Conservation (phyloP, 2,797 vertebrate species). For the Pipistrellus pipistrellus region DNA sequence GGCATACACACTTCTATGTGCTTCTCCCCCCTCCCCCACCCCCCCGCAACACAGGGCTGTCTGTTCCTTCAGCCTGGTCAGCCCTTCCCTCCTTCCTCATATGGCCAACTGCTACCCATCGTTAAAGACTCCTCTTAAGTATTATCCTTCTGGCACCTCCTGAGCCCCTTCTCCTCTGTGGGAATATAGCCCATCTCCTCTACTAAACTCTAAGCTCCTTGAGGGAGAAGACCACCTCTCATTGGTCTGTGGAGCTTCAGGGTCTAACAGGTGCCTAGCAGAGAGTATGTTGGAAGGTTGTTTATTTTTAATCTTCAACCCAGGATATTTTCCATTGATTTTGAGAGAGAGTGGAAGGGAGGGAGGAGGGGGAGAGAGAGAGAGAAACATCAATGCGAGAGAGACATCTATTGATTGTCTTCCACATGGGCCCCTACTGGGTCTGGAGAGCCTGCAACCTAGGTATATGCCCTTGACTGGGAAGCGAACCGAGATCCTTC, state of each 20-base stretch:
- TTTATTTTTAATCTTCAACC: no score
- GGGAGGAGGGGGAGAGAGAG: no score
- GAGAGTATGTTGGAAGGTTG: background rate
- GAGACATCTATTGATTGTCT: no score
- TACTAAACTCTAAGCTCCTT: background rate
- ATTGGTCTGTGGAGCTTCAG: background rate
- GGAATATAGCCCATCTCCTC: background rate
- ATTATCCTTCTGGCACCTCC: background rate
- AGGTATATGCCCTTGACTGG: no score
- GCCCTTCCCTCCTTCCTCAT: background rate
- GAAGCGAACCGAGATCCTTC: no score
- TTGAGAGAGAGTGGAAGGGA: no score
- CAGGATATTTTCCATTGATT: no score
- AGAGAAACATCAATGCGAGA: no score
- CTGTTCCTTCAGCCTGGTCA: background rate
- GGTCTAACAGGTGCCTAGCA: background rate
- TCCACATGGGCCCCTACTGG: no score
- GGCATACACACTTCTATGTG: background rate
- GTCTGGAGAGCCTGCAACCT: no score
- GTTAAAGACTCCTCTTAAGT: conserved; percentile 9
- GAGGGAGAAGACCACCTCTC: background rate
- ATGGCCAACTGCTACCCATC: background rate
- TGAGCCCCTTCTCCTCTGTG: background rate
- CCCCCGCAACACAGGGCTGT: background rate
- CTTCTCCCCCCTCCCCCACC: accelerated